These are phyloP conservation scores for Anastrepha obliqua DNA, from an alignment of 1,140 invertebrate genomes.

Conservation along the genomic window DNA sequence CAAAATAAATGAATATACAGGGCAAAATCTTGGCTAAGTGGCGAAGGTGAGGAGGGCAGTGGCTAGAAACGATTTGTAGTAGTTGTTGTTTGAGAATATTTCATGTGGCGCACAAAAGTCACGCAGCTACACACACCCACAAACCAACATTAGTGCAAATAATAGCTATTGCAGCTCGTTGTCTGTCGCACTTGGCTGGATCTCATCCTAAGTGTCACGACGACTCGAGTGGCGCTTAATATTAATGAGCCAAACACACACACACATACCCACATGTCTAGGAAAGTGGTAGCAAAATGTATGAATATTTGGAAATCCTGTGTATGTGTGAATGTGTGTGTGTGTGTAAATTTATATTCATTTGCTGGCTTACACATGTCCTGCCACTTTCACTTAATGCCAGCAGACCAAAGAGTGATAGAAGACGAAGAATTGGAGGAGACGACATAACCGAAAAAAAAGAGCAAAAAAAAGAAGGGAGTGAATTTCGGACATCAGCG, in stretches of 20 bases:
- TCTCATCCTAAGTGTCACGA: slow-evolving; percentile 25
- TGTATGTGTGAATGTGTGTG: background rate
- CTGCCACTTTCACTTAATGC: slow-evolving; percentile 36
- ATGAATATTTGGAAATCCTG: background rate
- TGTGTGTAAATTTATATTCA: background rate
- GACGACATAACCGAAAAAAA: background rate
- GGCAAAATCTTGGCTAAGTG: no score
- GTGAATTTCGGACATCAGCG: background rate
- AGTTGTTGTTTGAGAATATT: background rate
- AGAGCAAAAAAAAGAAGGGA: background rate
- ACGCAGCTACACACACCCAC: background rate
- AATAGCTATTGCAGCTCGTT: background rate
- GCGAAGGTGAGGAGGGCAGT: no score
- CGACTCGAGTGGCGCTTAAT: slow-evolving; percentile 35
- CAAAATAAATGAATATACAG: background rate
- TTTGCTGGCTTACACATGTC: slow-evolving; percentile 16
- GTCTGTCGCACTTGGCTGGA: slow-evolving; percentile 26
- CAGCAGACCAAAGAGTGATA: background rate
- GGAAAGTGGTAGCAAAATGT: background rate
- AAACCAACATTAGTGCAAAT: no score
- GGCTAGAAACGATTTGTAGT: background rate
- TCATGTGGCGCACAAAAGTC: background rate
- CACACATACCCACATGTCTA: background rate
- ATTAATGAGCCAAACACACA: slow-evolving; percentile 16
- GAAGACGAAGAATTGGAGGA: background rate